These are phyloP conservation scores for Himalopsyche anomala DNA, from an alignment of 2,888 invertebrate species.

Conservation along the genomic window DNA sequence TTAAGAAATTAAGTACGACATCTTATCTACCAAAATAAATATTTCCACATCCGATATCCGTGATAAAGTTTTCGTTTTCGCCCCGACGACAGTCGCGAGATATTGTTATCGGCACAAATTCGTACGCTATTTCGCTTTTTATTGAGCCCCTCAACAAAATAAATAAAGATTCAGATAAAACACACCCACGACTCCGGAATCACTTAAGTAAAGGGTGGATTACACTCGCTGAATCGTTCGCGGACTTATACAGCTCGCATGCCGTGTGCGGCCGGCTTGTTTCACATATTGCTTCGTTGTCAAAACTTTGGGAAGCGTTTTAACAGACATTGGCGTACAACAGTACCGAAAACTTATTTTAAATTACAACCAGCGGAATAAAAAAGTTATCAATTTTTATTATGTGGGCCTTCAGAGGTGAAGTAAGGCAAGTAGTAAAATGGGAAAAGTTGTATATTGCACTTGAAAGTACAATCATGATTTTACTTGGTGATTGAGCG, in stretches of 20 bases:
- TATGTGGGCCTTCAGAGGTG: too few relatives aligned
- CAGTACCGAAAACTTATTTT: neutral
- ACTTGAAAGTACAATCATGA: too few relatives aligned
- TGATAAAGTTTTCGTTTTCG: conserved; percentile 10
- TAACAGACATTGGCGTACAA: neutral
- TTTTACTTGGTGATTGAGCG: too few relatives aligned
- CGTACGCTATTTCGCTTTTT: conserved; percentile 18
- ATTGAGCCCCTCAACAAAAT: conserved; percentile 21
- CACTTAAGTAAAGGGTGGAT: conserved; percentile 31
- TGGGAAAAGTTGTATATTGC: too few relatives aligned
- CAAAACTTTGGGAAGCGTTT: conserved; percentile 27
- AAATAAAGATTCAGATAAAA: conserved; percentile 30
- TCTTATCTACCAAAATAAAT: neutral
- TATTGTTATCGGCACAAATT: conserved; percentile 31
- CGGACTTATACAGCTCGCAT: neutral
- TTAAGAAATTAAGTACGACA: neutral
- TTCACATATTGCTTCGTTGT: conserved; percentile 30
- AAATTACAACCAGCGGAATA: too few relatives aligned
- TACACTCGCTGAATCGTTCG: conserved; percentile 4
- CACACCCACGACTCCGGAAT: conserved; percentile 9
- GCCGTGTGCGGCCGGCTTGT: neutral
- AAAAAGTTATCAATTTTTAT: too few relatives aligned
- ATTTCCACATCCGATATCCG: neutral
- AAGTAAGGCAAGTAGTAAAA: too few relatives aligned
- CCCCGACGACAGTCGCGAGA: neutral